Conservation (phyloP, 2,113 vertebrate species). For the Polyodon spathula region DNA sequence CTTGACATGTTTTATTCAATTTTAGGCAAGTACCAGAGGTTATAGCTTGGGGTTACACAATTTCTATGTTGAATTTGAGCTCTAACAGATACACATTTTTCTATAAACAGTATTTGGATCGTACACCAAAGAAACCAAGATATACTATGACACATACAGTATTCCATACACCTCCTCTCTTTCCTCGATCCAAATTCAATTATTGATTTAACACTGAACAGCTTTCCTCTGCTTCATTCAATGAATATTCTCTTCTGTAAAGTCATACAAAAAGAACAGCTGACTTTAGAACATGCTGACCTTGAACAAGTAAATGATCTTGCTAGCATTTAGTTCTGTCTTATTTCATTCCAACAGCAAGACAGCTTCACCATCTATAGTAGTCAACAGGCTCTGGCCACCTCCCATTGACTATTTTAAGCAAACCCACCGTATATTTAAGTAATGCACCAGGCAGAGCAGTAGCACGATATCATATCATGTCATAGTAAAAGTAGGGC, state of each 20-base stretch:
- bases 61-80: no score
- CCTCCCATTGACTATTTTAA: constrained; percentile 81
- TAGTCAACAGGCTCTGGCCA: constrained; percentile 73
- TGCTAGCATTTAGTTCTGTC: constrained; percentile 73
- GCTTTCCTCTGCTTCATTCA: constrained; percentile 17
- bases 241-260: constrained; percentile 10
- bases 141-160: no score
- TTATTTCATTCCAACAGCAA: constrained; percentile 70
- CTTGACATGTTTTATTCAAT: no score
- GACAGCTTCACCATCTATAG: constrained; percentile 96
- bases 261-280: constrained; percentile 49
- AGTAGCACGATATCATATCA: constrained; percentile 29
- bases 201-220: no score
- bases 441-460: constrained; percentile 54
- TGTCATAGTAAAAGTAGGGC: not conserved
- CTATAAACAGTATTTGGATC: no score
- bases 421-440: constrained; percentile 60
- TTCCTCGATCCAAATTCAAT: no score
- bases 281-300: constrained; percentile 77
- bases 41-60: no score
- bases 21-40: no score
- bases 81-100: no score
- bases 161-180: no score
- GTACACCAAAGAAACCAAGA: no score
- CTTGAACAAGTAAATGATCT: constrained; percentile 75